phyloP scores from a whole-genome alignment of 2,113 vertebrate genomes.

The Spheniscus mendiculus region DNA sequence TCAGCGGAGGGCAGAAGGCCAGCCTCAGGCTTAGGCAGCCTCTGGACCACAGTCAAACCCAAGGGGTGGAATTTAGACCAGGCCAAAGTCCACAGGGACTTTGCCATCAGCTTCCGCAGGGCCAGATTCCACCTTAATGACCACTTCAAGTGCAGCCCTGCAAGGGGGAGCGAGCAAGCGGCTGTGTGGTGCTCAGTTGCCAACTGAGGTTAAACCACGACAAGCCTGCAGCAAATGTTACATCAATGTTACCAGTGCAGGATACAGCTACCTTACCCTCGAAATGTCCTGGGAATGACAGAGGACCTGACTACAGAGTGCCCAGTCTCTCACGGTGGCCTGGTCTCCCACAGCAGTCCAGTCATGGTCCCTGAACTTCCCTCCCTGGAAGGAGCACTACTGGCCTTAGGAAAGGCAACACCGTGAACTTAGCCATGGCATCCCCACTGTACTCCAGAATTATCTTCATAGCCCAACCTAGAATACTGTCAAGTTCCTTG shows the following conservation, averaged over 20 bases:
- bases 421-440: accelerated
- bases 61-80: not conserved
- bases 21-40: not conserved
- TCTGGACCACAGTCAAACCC: not conserved
- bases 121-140: not conserved
- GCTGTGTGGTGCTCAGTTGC: too few species aligned
- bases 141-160: not conserved
- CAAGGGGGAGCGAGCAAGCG: not conserved
- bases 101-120: not conserved
- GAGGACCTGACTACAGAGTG: not conserved
- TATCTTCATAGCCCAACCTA: accelerated
- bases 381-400: not conserved
- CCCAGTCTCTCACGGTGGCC: not conserved
- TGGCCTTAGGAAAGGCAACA: accelerated
- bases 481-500: not conserved
- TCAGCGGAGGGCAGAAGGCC: not conserved
- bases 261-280: too few species aligned
- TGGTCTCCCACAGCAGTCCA: accelerated
- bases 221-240: not conserved
- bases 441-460: not conserved
- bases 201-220: too few species aligned
- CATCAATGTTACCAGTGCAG: not conserved
- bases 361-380: not conserved
- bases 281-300: not conserved
- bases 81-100: not conserved